Conservation (phyloP, 2,797 vertebrate species). For the Mormyrops boulengeri region DNA sequence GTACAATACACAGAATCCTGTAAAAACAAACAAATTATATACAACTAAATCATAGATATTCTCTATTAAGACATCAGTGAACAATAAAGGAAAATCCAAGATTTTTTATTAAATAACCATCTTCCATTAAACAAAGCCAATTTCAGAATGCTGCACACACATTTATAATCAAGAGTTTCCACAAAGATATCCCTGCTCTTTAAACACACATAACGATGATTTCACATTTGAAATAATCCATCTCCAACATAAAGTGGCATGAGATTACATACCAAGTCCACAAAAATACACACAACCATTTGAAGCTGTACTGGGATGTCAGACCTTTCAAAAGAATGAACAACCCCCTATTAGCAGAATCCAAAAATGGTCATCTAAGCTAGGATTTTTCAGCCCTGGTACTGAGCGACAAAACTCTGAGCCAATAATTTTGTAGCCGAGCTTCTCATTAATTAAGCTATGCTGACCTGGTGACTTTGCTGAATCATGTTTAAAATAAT, state of each 20-base stretch:
- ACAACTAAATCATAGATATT: background rate
- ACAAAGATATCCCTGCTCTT: background rate
- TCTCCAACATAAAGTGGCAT: background rate
- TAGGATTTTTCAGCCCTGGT: background rate
- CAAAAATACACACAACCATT: background rate
- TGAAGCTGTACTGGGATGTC: background rate
- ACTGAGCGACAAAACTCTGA: background rate
- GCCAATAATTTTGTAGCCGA: background rate
- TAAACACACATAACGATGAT: conserved; percentile 40
- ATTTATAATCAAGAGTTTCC: background rate
- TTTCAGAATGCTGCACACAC: background rate
- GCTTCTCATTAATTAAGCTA: background rate
- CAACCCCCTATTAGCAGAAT: background rate
- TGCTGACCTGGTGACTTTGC: background rate
- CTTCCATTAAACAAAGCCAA: background rate
- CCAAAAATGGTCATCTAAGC: background rate
- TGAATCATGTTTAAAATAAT: background rate
- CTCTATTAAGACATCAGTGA: background rate
- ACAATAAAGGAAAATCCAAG: background rate
- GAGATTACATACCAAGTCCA: background rate
- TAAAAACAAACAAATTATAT: background rate
- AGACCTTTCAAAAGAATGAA: background rate
- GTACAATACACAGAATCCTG: background rate
- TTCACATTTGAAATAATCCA: conserved; percentile 17
- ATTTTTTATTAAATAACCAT: conserved; percentile 9